A percentile compares a stretch with the other conserved stretches of the same genome.
phyloP scores from a whole-genome alignment of 2,888 invertebrate genomes.

The Blastobasis lacticolella region DNA sequence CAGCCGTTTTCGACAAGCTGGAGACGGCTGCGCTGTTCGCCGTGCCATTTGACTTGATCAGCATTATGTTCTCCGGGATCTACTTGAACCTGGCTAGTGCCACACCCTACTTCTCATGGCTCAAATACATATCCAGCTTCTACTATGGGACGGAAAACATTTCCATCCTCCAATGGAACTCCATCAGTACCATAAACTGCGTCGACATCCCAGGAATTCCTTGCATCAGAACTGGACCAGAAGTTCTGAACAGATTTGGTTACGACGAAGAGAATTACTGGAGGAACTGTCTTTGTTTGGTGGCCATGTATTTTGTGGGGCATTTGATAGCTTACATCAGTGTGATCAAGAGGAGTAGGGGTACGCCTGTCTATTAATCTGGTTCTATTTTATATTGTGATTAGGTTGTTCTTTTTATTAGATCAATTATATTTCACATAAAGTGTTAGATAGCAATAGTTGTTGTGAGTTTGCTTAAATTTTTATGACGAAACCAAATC shows the following conservation, averaged over 20 bases:
- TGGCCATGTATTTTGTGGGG: conserved; percentile 44
- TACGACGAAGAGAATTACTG: conserved; percentile 57
- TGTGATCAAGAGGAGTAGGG: conserved; percentile 56
- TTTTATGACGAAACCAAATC: too few species aligned
- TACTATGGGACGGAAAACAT: conserved; percentile 81
- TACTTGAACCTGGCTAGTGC: conserved; percentile 77
- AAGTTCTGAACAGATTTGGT: conserved; percentile 74
- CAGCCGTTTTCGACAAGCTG: conserved; percentile 79
- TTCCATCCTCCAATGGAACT: conserved; percentile 80
- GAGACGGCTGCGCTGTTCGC: conserved; percentile 79
- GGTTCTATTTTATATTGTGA: too few species aligned
- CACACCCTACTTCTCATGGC: conserved; percentile 65
- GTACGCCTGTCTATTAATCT: conserved; percentile 57
- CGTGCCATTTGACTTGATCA: conserved; percentile 79
- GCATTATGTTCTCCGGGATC: conserved; percentile 79
- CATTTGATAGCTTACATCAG: conserved; percentile 58
- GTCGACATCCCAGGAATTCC: conserved; percentile 68
- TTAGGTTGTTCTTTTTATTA: too few species aligned
- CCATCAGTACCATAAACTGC: conserved; percentile 75
- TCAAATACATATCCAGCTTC: conserved; percentile 80
- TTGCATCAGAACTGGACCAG: conserved; percentile 75
- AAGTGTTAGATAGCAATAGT: too few species aligned
- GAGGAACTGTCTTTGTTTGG: conserved; percentile 55
- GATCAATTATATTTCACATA: too few species aligned
- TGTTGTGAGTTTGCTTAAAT: too few species aligned